Base-by-base conservation (phyloP, 2,113 vertebrate genomes). In the Pituophis catenifer region DNA sequence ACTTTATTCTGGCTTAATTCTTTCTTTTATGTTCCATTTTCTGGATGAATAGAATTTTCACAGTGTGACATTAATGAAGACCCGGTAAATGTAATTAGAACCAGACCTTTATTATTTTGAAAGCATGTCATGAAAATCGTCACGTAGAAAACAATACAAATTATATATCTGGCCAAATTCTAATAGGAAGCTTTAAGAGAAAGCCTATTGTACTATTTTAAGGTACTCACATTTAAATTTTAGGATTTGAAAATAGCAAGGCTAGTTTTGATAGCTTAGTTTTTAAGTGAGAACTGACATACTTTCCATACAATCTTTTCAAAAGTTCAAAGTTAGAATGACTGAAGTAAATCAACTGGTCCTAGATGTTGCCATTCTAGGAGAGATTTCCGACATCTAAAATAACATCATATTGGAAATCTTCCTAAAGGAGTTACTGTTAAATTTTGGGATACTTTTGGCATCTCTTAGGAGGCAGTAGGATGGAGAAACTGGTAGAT, bases 41-140 rank as follows among this genome's bases (percentile, higher is more conserved):
- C 91, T 94, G 86, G 94, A 94, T 94, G 70, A 95, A 92, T 91
- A 93, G 23, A 48, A 91, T 94, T 93, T 95, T 90, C 91, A 52
- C 92, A 53, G 0, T 52, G 88, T 93, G 75, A 91, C 94, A 94
- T 89, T 94, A 95, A 92, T 90, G 91, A 94, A 94, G 92, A 95
- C 92, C 65, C 44, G 44, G 91, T 93, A 94, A 95, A 97, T 95
- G 58, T 94, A 95, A 96, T 96, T 95, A 96, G 93, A 90, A 54
- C 52, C 86, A 65, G 90, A 94, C 59, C 92, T 81, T 62, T 88
- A 17, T 90, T 90, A 87, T 59, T 86, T 0, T 15, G 86, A 33
- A 17, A 58, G 62, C 48, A 85, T 8, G 85, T 12, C 21, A 91
- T 53, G 62, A 48, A 2, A 8, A 88, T 90, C n/a, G 13, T n/a